Evolutionary conservation across 1,140 invertebrate genomes (phyloP).

Genomic region (Riptortus pedestris): DNA sequence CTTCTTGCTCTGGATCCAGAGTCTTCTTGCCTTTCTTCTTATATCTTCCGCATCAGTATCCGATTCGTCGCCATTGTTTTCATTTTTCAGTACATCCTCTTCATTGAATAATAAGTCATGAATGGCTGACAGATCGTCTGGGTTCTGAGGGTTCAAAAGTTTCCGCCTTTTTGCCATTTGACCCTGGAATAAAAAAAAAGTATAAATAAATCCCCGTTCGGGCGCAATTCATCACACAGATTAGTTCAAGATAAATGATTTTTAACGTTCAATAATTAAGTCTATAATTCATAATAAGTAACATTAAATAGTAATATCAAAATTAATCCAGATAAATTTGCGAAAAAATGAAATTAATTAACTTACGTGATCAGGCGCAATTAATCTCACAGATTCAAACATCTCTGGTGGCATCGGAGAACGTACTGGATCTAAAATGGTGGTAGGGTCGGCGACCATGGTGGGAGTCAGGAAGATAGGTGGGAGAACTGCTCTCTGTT

Average conservation of each 20-base stretch:
- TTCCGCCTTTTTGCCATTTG: not conserved
- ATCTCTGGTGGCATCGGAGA: not conserved
- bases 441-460: not conserved
- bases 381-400: not conserved
- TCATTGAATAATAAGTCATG: not conserved
- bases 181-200: not conserved
- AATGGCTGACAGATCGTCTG: not conserved
- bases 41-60: not conserved
- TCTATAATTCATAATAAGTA: too few species aligned
- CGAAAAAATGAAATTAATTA: not conserved
- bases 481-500: not conserved
- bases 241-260: too few species aligned
- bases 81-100: not conserved
- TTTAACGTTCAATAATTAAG: not conserved
- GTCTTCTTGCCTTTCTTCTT: constrained; percentile 9
- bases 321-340: not conserved
- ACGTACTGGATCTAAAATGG: not conserved
- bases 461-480: not conserved
- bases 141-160: not conserved
- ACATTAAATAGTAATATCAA: too few species aligned
- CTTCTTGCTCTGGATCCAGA: not conserved
- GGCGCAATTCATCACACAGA: not conserved
- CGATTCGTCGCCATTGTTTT: not conserved
- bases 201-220: not conserved
- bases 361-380: not conserved